Evolutionary conservation across 1,140 invertebrate species (phyloP), one percentile per base, ranked within the genome.

Genomic region (Dendroctonus ponderosae): DNA sequence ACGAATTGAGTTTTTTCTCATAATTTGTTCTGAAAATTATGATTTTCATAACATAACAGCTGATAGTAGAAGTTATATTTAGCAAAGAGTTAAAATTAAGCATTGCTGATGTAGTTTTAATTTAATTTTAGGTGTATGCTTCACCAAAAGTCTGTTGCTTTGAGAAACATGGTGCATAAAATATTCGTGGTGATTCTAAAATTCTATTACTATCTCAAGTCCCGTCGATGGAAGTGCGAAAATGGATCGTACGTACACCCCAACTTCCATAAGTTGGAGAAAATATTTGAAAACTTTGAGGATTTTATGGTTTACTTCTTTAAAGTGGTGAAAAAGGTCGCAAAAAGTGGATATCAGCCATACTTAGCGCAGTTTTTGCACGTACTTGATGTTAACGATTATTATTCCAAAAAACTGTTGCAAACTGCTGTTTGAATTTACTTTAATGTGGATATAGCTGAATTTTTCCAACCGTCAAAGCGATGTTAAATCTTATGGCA

Each of bases 151-250:
- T 87, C 87, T 26, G 82, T 82, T 15, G 85, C 86, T 15, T 82
- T 91, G 14, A 84, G 84, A 68, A 85, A 85, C 44, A 79, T 86
- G 0, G 77, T 91, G 6, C 83, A 86, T 12, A 86, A 85, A 72
- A 86, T 89, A 4, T 89, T 90, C 62, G 85, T 84, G 44, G 83
- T 90, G 2, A 86, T 89, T 26, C 72, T 91, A 40, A 87, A 88
- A 71, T 91, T 90, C 72, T 89, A 88, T 73, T 81, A 84, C 75
- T 82, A 80, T 69, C 63, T 78, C 37, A 64, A 72, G 12, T 72
- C 71, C 9, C 58, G 70, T 49, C 54, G 67, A 43, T 78, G 77
- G 77, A 70, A 56, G 58, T 72, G 72, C 56, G 65, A 71, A 52
- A 57, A 74, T 56, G 70, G 69, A 5, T 50, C 50, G 6, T 77